Base-by-base conservation (phyloP, 2,113 vertebrate species). In the Atlantisia rogersi region DNA sequence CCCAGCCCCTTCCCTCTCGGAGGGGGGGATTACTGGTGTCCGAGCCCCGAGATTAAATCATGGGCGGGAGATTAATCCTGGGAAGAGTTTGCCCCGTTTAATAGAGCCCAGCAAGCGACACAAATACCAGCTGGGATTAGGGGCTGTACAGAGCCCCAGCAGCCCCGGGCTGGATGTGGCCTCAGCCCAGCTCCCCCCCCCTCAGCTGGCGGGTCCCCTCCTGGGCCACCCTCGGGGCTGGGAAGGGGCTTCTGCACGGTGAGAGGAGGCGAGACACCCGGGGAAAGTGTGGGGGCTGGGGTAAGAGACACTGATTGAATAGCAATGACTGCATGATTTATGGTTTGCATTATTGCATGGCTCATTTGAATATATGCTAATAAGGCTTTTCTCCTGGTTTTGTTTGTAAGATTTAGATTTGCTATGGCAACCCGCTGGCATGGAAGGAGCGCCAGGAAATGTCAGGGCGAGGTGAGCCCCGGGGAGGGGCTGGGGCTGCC, bases 321-420 rank as follows among this genome's bases (percentile, higher is more conserved):
- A 53, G 95, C 94, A 68, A 75, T 3, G 95, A 24, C 92, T 68
- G 93, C 93, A 17, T 95, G 96, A 95, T 95, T 95, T 95, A 95
- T 96, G 93, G 94, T 92, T 95, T 84, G 96, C 93, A 95, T 97
- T 95, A 92, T 94, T 10, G 94, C 94, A 76, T 4, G 96, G 52
- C 62, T 97, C 94, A 96, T 97, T 97, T 97, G 91, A 97, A 97
- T 97, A 96, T 97, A 96, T 97, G 96, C 93, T 97, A 97, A 97
- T 95, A 15, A 92, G 96, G 37, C 94, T 63, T 78, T 85, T 76
- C 69, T 94, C 95, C 95, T 64, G 10, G 58, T 97, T 94, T 92
- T 97, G 92, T 96, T 94, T 90, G 95, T 74, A 77, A 93, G 95
- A 95, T 95, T 96, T 83, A 93, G 95, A 92, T 96, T 96, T 52